These are phyloP conservation scores for Trisateles emortualis DNA, from an alignment of 2,888 invertebrate species.

Conservation along the genomic window DNA sequence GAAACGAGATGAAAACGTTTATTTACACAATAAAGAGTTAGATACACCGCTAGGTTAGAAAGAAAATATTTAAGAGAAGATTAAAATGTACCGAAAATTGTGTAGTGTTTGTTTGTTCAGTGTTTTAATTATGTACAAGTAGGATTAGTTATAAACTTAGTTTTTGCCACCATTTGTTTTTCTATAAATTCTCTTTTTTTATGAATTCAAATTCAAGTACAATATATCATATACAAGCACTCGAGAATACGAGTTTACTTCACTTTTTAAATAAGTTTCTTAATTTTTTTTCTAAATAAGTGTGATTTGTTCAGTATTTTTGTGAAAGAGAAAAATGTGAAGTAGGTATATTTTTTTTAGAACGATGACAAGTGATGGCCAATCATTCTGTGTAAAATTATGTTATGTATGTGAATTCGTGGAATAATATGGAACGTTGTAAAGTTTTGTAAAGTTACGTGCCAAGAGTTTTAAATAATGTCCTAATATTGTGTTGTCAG, in stretches of 20 bases:
- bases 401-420: neutral
- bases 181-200: too few species aligned
- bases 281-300: neutral
- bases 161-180: too few species aligned
- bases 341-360: too few species aligned
- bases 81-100: conserved; percentile 74
- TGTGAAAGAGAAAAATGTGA: too few species aligned
- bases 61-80: conserved; percentile 86
- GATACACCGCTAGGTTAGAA: conserved; percentile 83
- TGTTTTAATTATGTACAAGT: conserved; percentile 19
- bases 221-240: too few species aligned
- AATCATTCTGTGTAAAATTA: neutral
- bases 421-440: too few species aligned
- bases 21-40: conserved; percentile 84
- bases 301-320: neutral
- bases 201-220: too few species aligned
- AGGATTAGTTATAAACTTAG: neutral
- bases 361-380: neutral
- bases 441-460: neutral
- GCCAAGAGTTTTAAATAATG: neutral
- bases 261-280: too few species aligned
- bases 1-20: conserved; percentile 83
- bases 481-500: neutral
- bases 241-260: too few species aligned
- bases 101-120: conserved; percentile 49